A percentile compares a stretch with the other conserved stretches of the same genome.
These are phyloP conservation scores for Fopius arisanus DNA, from an alignment of 1,140 invertebrate genomes.

Conservation along the genomic window DNA sequence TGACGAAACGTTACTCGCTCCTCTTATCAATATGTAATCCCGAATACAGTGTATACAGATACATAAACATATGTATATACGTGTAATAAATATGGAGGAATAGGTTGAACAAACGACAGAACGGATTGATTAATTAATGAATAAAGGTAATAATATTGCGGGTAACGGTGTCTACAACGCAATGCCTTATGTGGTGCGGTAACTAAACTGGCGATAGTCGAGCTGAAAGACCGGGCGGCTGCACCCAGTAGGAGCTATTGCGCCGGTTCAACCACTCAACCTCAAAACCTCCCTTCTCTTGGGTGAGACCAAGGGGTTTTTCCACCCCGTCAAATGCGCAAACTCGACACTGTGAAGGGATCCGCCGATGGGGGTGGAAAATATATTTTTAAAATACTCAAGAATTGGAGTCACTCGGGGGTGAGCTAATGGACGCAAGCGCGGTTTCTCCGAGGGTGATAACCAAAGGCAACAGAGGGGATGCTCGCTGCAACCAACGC, in stretches of 20 bases:
- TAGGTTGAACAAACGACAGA: slow-evolving; percentile 32
- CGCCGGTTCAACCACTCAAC: slow-evolving; percentile 26
- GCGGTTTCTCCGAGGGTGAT: neutral
- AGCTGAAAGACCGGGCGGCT: slow-evolving; percentile 47
- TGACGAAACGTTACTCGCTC: slow-evolving; percentile 14
- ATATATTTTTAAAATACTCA: slow-evolving; percentile 28
- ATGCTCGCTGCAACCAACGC: slow-evolving; percentile 1
- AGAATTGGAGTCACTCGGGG: slow-evolving; percentile 13
- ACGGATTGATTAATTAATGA: slow-evolving; percentile 45
- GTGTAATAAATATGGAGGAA: neutral
- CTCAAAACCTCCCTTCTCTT: neutral
- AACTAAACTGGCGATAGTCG: slow-evolving; percentile 65
- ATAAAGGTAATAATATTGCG: slow-evolving; percentile 63
- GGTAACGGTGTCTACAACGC: slow-evolving; percentile 65
- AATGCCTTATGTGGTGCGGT: slow-evolving; percentile 67
- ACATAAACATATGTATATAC: neutral
- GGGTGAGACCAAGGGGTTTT: neutral
- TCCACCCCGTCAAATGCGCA: slow-evolving; percentile 12
- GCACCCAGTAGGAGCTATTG: slow-evolving; percentile 42
- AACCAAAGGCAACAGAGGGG: neutral
- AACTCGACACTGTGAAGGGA: neutral
- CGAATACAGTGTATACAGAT: neutral
- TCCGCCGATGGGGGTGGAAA: neutral
- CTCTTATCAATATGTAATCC: neutral
- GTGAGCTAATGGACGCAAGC: slow-evolving; percentile 32